phyloP scores from a whole-genome alignment of 2,113 vertebrate species.

The Mastomys natalensis region DNA sequence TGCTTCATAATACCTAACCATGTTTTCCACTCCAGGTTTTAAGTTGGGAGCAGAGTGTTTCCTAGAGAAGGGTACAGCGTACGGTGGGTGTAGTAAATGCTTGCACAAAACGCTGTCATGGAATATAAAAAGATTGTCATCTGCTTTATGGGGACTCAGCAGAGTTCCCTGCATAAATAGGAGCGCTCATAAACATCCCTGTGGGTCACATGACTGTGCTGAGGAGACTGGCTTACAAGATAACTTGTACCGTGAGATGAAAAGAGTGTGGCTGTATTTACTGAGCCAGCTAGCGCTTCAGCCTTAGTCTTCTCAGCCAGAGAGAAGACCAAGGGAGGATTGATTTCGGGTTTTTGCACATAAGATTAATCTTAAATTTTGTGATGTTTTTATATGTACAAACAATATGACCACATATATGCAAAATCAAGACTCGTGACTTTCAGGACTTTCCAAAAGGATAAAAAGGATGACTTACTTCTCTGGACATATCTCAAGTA shows the following conservation, averaged over 20 bases:
- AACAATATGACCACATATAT: not conserved
- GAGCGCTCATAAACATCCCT: not conserved
- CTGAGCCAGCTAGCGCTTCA: not conserved
- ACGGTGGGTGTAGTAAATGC: not conserved
- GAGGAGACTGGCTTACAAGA: not conserved
- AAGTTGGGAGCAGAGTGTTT: not conserved
- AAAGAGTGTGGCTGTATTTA: slow-evolving; percentile 4
- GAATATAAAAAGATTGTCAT: not conserved
- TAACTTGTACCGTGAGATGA: not conserved
- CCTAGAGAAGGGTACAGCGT: no score
- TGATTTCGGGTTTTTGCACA: not conserved
- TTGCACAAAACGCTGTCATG: not conserved
- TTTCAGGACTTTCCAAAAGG: not conserved
- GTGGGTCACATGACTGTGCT: not conserved
- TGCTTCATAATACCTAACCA: not conserved
- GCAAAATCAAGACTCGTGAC: not conserved
- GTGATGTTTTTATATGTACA: not conserved
- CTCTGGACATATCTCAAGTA: not conserved
- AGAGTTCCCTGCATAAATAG: not conserved
- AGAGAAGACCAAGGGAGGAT: no score
- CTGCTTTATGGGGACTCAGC: not conserved
- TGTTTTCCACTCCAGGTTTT: not conserved
- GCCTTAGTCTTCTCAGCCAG: no score
- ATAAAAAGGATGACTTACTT: not conserved
- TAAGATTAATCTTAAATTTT: slow-evolving; percentile 1